Percentiles rank a stretch among this genome's conserved stretches.
Conservation (phyloP, 1,140 invertebrate species). For the Pinna nobilis region DNA sequence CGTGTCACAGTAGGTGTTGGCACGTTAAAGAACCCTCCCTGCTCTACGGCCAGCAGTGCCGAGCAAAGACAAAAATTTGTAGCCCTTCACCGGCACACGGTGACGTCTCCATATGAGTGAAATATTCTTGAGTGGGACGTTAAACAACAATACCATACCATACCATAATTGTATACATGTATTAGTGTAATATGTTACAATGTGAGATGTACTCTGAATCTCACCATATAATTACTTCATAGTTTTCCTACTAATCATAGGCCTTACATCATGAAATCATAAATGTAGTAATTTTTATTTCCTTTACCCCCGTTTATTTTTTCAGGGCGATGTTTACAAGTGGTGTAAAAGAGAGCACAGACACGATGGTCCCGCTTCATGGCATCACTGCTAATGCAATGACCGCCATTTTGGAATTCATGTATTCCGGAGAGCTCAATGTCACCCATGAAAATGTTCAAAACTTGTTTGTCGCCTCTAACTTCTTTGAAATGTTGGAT, state of each 20-base stretch:
- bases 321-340: conserved; percentile 68
- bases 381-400: conserved; percentile 45
- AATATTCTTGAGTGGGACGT: not conserved
- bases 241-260: too few species aligned
- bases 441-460: conserved; percentile 63
- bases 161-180: too few species aligned
- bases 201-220: not conserved
- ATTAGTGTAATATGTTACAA: not conserved
- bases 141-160: too few species aligned
- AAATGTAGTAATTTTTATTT: not conserved
- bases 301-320: conserved; percentile 29
- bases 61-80: too few species aligned
- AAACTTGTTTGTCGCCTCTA: conserved; percentile 58
- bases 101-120: too few species aligned
- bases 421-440: conserved; percentile 56
- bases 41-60: too few species aligned
- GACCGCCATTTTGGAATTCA: conserved; percentile 51
- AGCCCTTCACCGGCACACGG: too few species aligned
- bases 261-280: too few species aligned
- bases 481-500: conserved; percentile 58
- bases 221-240: too few species aligned
- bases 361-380: conserved; percentile 48
- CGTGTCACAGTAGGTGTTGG: too few species aligned
- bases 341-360: conserved; percentile 52
- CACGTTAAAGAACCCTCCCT: too few species aligned